These are phyloP conservation scores for Gallinago paraguaiae DNA, from an alignment of 2,113 vertebrate species.

Conservation along the genomic window DNA sequence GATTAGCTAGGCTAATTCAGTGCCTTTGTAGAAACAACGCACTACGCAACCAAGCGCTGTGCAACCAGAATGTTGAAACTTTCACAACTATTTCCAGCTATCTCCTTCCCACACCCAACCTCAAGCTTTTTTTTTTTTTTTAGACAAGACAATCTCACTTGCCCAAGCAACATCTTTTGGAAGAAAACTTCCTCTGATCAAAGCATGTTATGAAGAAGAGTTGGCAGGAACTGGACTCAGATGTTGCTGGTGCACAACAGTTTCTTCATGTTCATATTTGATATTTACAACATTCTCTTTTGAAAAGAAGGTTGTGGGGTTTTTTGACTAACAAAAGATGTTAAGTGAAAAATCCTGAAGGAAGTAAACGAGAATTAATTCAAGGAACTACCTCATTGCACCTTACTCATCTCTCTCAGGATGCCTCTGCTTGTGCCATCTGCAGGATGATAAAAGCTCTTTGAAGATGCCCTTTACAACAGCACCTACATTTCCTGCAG, in stretches of 20 bases:
- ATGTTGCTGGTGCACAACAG: background rate
- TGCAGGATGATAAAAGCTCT: background rate
- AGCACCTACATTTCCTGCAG: background rate
- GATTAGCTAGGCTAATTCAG: background rate
- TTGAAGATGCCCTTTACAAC: background rate
- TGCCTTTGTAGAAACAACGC: background rate
- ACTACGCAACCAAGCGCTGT: background rate
- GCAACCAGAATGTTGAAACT: background rate
- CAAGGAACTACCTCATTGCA: background rate
- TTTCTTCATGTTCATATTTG: background rate
- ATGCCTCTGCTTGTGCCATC: background rate
- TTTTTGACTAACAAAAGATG: background rate
- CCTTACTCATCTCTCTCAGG: background rate
- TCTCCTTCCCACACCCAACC: background rate
- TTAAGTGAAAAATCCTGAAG: background rate
- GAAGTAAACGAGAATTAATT: background rate
- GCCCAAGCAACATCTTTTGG: background rate
- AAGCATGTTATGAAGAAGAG: background rate
- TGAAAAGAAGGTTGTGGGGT: background rate
- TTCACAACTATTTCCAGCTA: background rate
- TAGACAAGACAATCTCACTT: background rate
- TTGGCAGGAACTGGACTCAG: background rate
- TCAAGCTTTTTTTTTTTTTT: background rate
- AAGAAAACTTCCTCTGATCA: slow-evolving; percentile 27
- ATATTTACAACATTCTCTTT: background rate